A percentile compares a stretch with the other conserved stretches of the same genome.
These are phyloP conservation scores for Picathartes gymnocephalus DNA, from an alignment of 2,113 vertebrate species.

Conservation along the genomic window DNA sequence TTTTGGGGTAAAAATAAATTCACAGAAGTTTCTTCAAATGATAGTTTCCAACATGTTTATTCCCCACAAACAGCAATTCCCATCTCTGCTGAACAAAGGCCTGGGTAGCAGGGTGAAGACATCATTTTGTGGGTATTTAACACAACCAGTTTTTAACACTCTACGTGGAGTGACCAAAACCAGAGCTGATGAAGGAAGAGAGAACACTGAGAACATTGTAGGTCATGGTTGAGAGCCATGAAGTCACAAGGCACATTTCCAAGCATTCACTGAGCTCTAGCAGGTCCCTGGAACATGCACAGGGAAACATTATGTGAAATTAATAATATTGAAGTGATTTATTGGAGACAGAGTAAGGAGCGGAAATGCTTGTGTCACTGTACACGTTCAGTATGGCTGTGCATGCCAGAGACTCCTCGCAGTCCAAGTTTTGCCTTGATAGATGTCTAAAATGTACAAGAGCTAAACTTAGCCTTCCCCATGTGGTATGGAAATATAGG, in stretches of 20 bases:
- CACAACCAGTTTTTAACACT: neutral
- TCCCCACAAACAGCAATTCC: neutral
- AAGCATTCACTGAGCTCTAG: neutral
- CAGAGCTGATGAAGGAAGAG: neutral
- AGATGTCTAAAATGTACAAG: constrained; percentile 20
- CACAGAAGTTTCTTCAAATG: neutral
- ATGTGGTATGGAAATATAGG: neutral
- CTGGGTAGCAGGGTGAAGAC: neutral
- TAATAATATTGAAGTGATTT: neutral
- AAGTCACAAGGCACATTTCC: neutral
- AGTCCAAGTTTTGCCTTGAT: constrained; percentile 45
- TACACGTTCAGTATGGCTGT: neutral
- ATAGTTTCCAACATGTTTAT: neutral
- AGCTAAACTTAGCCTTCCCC: constrained; percentile 14
- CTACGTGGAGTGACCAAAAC: neutral
- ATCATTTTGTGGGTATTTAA: neutral
- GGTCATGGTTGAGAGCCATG: neutral
- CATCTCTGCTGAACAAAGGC: neutral
- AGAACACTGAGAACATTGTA: neutral
- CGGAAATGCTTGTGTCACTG: constrained; percentile 28
- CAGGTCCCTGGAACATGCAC: neutral
- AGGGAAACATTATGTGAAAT: neutral
- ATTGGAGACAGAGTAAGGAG: neutral
- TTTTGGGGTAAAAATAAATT: neutral
- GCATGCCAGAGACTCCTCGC: neutral